Evolutionary conservation across 2,888 invertebrate genomes (phyloP), one percentile per base, ranked within the genome.

Genomic region (Agrochola circellaris): DNA sequence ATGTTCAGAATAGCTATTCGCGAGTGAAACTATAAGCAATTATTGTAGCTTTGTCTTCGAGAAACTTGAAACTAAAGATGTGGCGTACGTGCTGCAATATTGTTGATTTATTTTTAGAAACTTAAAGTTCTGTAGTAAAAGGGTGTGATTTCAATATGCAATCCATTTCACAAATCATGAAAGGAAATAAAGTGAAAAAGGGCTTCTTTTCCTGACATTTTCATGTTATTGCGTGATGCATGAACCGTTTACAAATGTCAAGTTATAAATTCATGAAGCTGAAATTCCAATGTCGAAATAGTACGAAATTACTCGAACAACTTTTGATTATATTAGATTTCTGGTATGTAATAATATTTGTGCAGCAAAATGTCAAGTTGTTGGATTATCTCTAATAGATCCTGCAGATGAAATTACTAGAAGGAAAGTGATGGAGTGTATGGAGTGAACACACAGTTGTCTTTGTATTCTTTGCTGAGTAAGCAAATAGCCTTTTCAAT

Each of bases 1-100:
- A 77, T 88, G 86, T 56, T 61, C 75, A 34, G 58, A 87, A 81
- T 60, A 66, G 85, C 78, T 58, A 30, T 71, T 66, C 48, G 65
- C 20, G n/a, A 60, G 15, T 13, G 26, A 51, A 75, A 77, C 71
- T 70, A 75, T 73, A 71, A 75, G 64, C 71, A 75, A 68, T 77
- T 67, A 77, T 73, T 76, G 71, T 81, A 73, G 62, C 66, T 68
- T 72, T 56, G 66, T 72, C 70, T 78, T n/a, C 34, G 42, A 71
- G 9, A 42, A 30, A 65, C 56, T 66, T 76, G 9, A n/a, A 34
- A 58, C 56, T 54, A 7, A 45, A 58, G 7, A 67, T 62, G 56
- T 26, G 42, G 17, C 20, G 30, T 42, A 77, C 78, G 64, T 83
- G 78, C 15, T 45, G 84, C 62, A 51, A 84, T 84, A 34, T 51